Conservation (phyloP, 2,113 vertebrate species). For the Petrocephalus zakoni region DNA sequence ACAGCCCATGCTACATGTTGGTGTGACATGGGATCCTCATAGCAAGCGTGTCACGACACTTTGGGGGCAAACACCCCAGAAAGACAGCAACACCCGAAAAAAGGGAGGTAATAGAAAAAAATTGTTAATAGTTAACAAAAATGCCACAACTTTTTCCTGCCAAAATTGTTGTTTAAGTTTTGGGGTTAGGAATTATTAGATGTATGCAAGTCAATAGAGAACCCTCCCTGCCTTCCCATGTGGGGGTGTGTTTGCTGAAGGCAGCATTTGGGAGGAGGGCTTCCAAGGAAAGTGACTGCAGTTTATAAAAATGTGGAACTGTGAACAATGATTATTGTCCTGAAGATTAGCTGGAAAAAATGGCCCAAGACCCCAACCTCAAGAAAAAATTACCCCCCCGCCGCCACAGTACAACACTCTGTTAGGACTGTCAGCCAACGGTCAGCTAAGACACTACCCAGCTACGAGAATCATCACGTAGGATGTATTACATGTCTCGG, state of each 20-base stretch:
- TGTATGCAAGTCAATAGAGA: neutral
- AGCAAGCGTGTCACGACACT: neutral
- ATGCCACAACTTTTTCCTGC: neutral
- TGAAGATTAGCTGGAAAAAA: neutral
- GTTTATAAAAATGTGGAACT: conserved; percentile 1
- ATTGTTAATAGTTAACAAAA: neutral
- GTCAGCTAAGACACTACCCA: neutral
- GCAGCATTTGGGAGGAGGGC: neutral
- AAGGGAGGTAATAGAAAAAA: neutral
- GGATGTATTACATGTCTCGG: neutral
- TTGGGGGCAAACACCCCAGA: neutral
- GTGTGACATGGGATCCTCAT: neutral
- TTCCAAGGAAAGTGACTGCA: neutral
- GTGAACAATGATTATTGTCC: no score
- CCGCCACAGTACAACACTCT: neutral
- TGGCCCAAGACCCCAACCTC: neutral
- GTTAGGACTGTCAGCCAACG: neutral
- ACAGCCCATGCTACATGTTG: neutral
- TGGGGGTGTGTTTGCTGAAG: neutral
- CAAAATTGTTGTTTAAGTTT: neutral
- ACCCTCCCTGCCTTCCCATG: neutral
- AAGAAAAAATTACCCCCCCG: neutral
- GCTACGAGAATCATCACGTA: neutral
- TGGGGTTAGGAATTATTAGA: neutral
- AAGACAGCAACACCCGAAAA: neutral